These are phyloP conservation scores for Nomada flava DNA, from an alignment of 2,888 invertebrate genomes.

Conservation along the genomic window DNA sequence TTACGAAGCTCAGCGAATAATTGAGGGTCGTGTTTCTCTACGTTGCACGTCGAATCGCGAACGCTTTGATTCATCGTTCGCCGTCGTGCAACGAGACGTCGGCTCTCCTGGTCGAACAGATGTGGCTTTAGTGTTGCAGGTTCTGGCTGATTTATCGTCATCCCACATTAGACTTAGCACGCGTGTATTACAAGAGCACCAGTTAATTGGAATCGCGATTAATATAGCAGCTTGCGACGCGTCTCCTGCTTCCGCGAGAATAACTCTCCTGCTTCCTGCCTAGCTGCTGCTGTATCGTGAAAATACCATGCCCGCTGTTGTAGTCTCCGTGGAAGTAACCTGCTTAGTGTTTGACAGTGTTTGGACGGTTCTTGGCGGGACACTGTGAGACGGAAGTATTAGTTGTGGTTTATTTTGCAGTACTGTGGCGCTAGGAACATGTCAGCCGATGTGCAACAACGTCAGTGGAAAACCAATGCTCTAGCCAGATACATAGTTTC, in stretches of 20 bases:
- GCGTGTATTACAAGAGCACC: slow-evolving; percentile 58
- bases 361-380: neutral
- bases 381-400: neutral
- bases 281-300: slow-evolving; percentile 5
- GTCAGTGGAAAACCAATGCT: too few species aligned
- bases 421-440: too few species aligned
- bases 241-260: slow-evolving; percentile 51
- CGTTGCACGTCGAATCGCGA: slow-evolving; percentile 53
- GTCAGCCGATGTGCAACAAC: too few species aligned
- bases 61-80: slow-evolving; percentile 54
- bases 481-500: too few species aligned
- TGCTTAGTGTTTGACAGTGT: too few species aligned
- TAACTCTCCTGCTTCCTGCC: slow-evolving; percentile 41
- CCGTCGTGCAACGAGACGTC: slow-evolving; percentile 13
- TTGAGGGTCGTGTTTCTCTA: slow-evolving; percentile 59
- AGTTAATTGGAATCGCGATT: slow-evolving; percentile 70
- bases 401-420: too few species aligned
- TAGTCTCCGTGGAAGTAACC: slow-evolving; percentile 5
- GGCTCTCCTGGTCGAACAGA: slow-evolving; percentile 32
- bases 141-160: slow-evolving; percentile 61
- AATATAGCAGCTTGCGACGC: slow-evolving; percentile 63
- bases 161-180: slow-evolving; percentile 60
- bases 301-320: slow-evolving; percentile 14
- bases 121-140: slow-evolving; percentile 18
- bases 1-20: slow-evolving; percentile 61